These are phyloP conservation scores for Pristionchus exspectatus DNA, from an alignment of 2,888 invertebrate genomes.

Conservation along the genomic window DNA sequence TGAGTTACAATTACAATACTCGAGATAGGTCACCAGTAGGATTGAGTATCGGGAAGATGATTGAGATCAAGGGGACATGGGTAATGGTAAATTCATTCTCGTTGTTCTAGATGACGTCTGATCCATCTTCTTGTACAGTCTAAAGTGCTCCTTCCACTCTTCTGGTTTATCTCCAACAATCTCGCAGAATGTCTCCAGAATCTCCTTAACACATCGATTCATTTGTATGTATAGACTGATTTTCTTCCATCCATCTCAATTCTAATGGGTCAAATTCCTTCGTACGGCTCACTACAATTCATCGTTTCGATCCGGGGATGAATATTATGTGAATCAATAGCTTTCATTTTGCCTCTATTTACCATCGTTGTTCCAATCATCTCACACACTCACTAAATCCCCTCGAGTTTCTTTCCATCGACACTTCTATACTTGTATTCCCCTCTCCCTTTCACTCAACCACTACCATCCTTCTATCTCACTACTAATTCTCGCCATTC, in stretches of 20 bases:
- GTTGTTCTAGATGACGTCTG: conserved; percentile 37
- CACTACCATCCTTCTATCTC: conserved; percentile 26
- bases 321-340: conserved; percentile 13
- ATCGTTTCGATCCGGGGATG: conserved; percentile 28
- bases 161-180: conserved; percentile 44
- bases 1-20: conserved; percentile 6
- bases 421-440: conserved; percentile 18
- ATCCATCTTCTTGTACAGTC: not conserved
- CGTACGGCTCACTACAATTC: conserved; percentile 23
- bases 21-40: not conserved
- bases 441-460: not conserved
- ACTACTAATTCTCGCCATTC: conserved; percentile 1
- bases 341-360: conserved; percentile 10
- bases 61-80: not conserved
- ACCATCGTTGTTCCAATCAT: not conserved
- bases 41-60: not conserved
- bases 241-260: not conserved
- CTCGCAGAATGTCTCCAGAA: conserved; percentile 42
- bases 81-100: not conserved
- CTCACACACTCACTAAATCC: conserved; percentile 31
- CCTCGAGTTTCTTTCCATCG: conserved; percentile 41
- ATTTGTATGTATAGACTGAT: conserved; percentile 36
- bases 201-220: conserved; percentile 37
- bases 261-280: not conserved
- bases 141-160: conserved; percentile 42